Percentiles rank a stretch among this genome's conserved stretches.
phyloP scores from a whole-genome alignment of 2,113 vertebrate genomes.

The Electrona antarctica region DNA sequence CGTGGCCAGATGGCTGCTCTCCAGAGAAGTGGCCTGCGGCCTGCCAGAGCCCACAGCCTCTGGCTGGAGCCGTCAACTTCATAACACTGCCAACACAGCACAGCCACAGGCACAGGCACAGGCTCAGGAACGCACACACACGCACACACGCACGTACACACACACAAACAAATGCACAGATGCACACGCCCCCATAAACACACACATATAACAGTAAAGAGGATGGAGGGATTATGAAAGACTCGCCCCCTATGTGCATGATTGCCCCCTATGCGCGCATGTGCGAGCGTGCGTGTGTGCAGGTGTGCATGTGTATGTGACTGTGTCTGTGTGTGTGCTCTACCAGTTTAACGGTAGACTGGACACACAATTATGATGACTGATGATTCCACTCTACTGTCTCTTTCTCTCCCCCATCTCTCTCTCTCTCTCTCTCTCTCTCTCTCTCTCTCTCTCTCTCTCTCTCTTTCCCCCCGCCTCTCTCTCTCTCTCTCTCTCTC shows the following conservation, averaged over 20 bases:
- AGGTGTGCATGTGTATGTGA: conserved; percentile 10
- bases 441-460: neutral
- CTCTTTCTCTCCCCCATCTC: conserved; percentile 33
- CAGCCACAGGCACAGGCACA: neutral
- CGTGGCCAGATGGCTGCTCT: conserved; percentile 64
- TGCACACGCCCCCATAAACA: neutral
- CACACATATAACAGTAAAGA: neutral
- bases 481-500: neutral
- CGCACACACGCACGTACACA: conserved; percentile 2
- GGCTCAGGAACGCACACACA: conserved; percentile 35
- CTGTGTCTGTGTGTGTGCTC: conserved; percentile 10
- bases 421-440: neutral
- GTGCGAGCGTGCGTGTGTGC: neutral
- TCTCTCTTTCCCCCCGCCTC: neutral
- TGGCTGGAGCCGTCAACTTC: conserved; percentile 63
- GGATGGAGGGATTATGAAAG: conserved; percentile 44
- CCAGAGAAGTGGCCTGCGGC: conserved; percentile 49
- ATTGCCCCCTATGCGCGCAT: neutral
- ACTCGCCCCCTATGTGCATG: neutral
- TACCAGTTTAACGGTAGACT: conserved; percentile 58
- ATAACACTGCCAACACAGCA: conserved; percentile 65
- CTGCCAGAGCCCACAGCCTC: conserved; percentile 57
- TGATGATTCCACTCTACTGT: conserved; percentile 66
- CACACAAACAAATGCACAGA: neutral
- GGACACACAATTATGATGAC: conserved; percentile 71